Percentiles rank a stretch among this genome's conserved stretches.
phyloP scores from a whole-genome alignment of 2,888 invertebrate species.

The Erpobdella octoculata region DNA sequence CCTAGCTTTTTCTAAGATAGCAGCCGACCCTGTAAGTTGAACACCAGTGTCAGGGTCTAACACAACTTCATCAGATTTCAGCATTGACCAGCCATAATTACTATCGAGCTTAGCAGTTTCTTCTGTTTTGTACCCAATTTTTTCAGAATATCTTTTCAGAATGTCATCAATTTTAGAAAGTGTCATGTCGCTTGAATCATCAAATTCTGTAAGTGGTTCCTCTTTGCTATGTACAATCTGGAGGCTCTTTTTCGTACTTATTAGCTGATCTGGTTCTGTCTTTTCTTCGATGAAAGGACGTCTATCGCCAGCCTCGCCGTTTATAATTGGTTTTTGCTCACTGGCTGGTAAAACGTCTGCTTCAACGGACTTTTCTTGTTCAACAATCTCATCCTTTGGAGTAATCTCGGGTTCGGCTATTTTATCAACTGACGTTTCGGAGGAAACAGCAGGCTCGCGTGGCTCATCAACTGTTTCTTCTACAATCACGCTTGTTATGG shows the following conservation, averaged over 20 bases:
- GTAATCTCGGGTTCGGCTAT: no score
- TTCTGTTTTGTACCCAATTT: not conserved
- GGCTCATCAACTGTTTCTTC: no score
- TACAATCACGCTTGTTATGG: no score
- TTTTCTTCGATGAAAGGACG: not conserved
- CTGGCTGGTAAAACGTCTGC: no score
- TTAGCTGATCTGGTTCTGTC: not conserved
- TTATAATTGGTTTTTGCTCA: no score
- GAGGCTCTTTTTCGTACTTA: not conserved
- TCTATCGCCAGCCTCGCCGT: not conserved
- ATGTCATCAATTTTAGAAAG: not conserved
- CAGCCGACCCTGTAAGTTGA: constrained; percentile 11
- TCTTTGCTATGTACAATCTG: no score
- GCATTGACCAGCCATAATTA: not conserved
- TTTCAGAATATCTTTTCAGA: not conserved
- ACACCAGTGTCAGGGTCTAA: constrained; percentile 19
- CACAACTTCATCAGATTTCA: not conserved
- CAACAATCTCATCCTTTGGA: no score
- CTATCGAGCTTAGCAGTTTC: not conserved
- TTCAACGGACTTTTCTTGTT: no score
- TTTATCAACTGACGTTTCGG: no score
- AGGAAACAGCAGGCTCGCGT: no score
- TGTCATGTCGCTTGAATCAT: not conserved
- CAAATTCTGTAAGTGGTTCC: no score
- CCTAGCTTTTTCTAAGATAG: constrained; percentile 25